These are phyloP conservation scores for Cinclus cinclus DNA, from an alignment of 2,113 vertebrate genomes.

Conservation along the genomic window DNA sequence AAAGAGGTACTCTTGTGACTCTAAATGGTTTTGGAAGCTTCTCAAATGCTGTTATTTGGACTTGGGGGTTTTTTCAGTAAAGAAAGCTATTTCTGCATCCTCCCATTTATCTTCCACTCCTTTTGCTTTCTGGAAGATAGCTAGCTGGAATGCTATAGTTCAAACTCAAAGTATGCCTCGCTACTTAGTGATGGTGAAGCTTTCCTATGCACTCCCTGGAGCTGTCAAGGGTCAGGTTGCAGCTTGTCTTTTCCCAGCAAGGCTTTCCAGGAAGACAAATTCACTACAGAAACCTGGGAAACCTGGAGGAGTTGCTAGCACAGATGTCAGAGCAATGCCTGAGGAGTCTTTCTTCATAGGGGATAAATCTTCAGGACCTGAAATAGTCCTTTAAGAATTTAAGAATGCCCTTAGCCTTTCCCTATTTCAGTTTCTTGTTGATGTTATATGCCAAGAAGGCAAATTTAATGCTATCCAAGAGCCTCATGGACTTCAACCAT, in stretches of 20 bases:
- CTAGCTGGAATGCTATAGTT: not conserved
- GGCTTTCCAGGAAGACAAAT: not conserved
- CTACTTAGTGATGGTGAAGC: not conserved
- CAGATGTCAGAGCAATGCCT: slow-evolving; percentile 1
- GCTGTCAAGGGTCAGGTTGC: not conserved
- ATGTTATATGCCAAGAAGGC: not conserved
- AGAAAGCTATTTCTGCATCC: not conserved
- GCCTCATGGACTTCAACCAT: not conserved
- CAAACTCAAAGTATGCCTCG: not conserved
- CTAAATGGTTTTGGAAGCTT: not conserved
- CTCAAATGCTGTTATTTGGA: not conserved
- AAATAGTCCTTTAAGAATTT: not conserved
- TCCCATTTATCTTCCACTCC: not conserved
- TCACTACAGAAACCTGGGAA: not conserved
- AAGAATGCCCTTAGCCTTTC: not conserved
- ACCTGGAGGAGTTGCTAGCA: not conserved
- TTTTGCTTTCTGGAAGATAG: not conserved
- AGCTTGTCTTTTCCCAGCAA: not conserved
- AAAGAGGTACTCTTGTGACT: not conserved
- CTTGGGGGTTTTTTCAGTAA: not conserved
- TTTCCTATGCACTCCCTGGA: not conserved
- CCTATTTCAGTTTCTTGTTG: not conserved
- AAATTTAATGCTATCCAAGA: not conserved
- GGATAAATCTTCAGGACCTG: not conserved
- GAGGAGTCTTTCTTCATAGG: not conserved